phyloP scores from a whole-genome alignment of 2,888 invertebrate genomes.

The Tiliacea aurago region DNA sequence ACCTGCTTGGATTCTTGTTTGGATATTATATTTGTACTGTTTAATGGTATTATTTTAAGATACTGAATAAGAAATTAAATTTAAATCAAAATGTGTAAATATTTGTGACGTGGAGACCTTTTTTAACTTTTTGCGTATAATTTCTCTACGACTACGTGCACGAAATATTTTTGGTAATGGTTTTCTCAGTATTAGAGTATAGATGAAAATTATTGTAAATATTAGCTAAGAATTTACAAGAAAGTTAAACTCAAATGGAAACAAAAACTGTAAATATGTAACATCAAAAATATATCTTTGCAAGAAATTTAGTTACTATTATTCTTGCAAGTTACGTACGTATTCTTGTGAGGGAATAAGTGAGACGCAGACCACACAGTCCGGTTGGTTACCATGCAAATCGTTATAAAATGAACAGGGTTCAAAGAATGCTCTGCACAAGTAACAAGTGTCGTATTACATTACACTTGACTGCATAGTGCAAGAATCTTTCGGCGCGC shows the following conservation, averaged over 20 bases:
- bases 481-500: neutral
- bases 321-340: constrained; percentile 45
- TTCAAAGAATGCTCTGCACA: neutral
- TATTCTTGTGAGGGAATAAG: neutral
- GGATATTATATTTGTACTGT: constrained; percentile 14
- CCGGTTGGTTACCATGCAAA: neutral
- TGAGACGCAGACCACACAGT: too few relatives aligned
- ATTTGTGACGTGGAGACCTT: neutral
- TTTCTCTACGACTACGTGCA: constrained; percentile 14
- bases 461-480: neutral
- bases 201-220: constrained; percentile 14
- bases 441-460: neutral
- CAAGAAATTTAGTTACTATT: constrained; percentile 23
- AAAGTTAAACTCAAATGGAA: neutral
- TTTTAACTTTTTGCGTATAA: neutral
- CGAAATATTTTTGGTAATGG: constrained; percentile 15
- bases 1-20: constrained; percentile 47
- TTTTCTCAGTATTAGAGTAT: neutral
- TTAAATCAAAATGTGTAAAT: constrained; percentile 33
- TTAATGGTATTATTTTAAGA: constrained; percentile 3
- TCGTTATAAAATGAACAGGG: neutral
- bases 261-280: constrained; percentile 2
- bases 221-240: neutral
- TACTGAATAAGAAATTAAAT: neutral
- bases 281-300: neutral